Percentiles rank a stretch among this genome's conserved stretches.
These are phyloP conservation scores for Nasonia vitripennis DNA, from an alignment of 1,140 invertebrate genomes.

Conservation along the genomic window DNA sequence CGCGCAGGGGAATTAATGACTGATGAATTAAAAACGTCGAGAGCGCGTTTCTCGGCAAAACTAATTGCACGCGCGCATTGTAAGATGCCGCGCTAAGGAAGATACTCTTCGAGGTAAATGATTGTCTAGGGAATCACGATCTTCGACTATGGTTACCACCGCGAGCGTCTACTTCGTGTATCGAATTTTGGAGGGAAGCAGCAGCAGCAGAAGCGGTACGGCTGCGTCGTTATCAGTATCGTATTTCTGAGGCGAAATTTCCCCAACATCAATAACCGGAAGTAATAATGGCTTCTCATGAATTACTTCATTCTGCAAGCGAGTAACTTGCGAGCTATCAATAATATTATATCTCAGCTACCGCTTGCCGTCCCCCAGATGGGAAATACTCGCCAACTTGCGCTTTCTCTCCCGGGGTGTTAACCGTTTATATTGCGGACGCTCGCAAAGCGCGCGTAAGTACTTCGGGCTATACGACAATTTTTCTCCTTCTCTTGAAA, in stretches of 20 bases:
- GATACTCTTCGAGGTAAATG: constrained; percentile 20
- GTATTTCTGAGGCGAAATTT: constrained; percentile 45
- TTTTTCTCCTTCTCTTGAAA: too few relatives aligned
- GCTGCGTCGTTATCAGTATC: constrained; percentile 48
- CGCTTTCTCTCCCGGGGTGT: too few relatives aligned
- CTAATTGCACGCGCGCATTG: not conserved
- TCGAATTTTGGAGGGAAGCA: constrained; percentile 40
- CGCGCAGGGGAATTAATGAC: not conserved
- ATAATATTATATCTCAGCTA: constrained; percentile 34
- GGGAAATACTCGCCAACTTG: constrained; percentile 24
- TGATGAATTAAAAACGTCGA: not conserved
- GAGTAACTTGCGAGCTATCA: constrained; percentile 39
- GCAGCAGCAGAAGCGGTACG: not conserved
- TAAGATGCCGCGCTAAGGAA: not conserved
- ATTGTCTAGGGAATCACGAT: constrained; percentile 44
- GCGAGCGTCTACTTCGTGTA: constrained; percentile 27
- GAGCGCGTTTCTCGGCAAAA: not conserved
- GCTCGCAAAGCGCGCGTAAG: too few relatives aligned
- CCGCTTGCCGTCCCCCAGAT: not conserved
- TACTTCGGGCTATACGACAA: too few relatives aligned
- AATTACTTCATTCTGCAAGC: constrained; percentile 50
- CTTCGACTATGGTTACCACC: constrained; percentile 33
- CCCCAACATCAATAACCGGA: constrained; percentile 48
- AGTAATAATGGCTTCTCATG: constrained; percentile 49
- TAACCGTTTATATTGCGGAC: too few relatives aligned